phyloP scores from a whole-genome alignment of 2,888 invertebrate genomes.

The Salpingus planirostris region DNA sequence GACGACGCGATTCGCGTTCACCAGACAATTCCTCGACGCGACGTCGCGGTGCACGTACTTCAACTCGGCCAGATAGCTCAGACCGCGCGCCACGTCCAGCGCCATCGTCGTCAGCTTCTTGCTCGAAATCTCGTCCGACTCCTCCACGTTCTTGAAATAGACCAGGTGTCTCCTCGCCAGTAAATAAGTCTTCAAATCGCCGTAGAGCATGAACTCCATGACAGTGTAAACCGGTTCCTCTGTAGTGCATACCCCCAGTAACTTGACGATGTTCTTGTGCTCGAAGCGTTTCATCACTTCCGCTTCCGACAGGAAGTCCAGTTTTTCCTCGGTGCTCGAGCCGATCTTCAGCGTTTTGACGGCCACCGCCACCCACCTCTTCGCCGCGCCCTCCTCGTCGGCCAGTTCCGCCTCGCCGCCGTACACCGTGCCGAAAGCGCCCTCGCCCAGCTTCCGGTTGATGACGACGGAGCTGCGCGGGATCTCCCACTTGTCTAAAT shows the following conservation, averaged over 20 bases:
- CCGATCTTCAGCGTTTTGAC: constrained; percentile 84
- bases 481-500: constrained; percentile 82
- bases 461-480: constrained; percentile 76
- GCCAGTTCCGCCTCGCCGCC: constrained; percentile 76
- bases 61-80: constrained; percentile 73
- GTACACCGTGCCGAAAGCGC: constrained; percentile 88
- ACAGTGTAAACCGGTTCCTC: constrained; percentile 82
- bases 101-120: constrained; percentile 78
- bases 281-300: constrained; percentile 91
- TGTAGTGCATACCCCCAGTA: constrained; percentile 79
- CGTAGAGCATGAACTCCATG: constrained; percentile 92
- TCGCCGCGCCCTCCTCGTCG: no score
- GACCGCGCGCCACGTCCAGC: constrained; percentile 76
- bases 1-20: constrained; percentile 58
- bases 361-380: constrained; percentile 76
- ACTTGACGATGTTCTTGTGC: constrained; percentile 77
- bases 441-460: constrained; percentile 77
- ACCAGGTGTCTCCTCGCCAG: constrained; percentile 77
- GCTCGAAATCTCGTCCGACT: constrained; percentile 68
- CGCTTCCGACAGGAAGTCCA: constrained; percentile 87
- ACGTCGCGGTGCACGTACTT: constrained; percentile 89
- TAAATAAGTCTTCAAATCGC: constrained; percentile 83
- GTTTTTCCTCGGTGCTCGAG: constrained; percentile 73
- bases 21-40: constrained; percentile 61
- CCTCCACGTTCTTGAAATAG: constrained; percentile 51